A percentile compares a stretch with the other conserved stretches of the same genome.
phyloP scores from a whole-genome alignment of 2,113 vertebrate genomes.

The Elachura formosa region DNA sequence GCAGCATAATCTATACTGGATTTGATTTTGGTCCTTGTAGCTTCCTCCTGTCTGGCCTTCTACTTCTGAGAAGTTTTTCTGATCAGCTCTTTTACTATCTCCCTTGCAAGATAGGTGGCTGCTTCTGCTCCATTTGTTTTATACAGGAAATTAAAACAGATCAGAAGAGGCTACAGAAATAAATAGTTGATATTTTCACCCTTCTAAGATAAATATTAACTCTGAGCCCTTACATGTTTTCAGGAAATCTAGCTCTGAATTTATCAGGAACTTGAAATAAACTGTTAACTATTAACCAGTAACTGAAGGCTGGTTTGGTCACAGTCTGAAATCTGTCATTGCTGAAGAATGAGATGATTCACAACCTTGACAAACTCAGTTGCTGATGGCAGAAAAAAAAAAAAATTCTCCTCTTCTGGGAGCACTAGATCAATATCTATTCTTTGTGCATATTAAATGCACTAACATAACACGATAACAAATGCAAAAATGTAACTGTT shows the following conservation, averaged over 20 bases:
- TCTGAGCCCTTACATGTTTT: neutral
- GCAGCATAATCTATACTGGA: neutral
- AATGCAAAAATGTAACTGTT: neutral
- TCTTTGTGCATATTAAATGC: neutral
- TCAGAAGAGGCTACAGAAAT: neutral
- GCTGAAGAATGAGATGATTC: neutral
- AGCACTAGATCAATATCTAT: neutral
- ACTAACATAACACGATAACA: neutral
- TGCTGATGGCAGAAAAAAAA: neutral
- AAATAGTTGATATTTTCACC: neutral
- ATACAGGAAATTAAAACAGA: neutral
- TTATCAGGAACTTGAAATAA: neutral
- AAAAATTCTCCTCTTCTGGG: neutral
- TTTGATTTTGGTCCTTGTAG: neutral
- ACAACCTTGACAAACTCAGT: neutral
- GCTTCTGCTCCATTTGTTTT: neutral
- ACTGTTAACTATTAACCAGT: slow-evolving; percentile 39
- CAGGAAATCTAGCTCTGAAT: neutral
- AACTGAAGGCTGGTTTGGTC: neutral
- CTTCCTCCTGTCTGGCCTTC: neutral
- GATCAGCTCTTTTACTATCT: neutral
- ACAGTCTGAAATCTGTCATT: neutral
- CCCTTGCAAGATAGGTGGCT: neutral
- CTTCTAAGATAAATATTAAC: slow-evolving; percentile 47
- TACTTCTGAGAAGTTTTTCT: neutral